Conservation (phyloP, 2,113 vertebrate genomes). For the Psophia crepitans region DNA sequence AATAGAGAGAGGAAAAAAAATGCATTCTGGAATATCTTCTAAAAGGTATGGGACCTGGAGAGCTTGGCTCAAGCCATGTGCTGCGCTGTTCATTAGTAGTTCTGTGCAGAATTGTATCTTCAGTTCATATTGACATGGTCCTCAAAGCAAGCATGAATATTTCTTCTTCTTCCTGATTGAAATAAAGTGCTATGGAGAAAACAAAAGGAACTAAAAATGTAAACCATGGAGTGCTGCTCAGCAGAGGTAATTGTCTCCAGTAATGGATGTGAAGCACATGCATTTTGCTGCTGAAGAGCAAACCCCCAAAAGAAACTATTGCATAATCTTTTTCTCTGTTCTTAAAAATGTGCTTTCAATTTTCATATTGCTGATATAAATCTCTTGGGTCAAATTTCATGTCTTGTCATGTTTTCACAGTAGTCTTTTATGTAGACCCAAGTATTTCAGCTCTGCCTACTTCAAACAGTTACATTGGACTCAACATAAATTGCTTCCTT, state of each 20-base stretch:
- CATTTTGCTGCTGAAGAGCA: conserved; percentile 19
- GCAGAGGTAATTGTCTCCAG: conserved; percentile 37
- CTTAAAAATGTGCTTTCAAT: conserved; percentile 37
- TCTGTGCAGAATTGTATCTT: not conserved
- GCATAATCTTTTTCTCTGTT: not conserved
- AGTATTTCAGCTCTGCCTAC: not conserved
- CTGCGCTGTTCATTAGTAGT: not conserved
- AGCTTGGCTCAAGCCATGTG: not conserved
- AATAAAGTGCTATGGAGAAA: conserved; percentile 24
- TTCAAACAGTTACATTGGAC: not conserved
- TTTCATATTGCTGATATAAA: conserved; percentile 26
- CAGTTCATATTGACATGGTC: not conserved
- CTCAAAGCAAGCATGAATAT: not conserved
- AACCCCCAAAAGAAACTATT: not conserved
- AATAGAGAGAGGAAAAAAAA: not conserved
- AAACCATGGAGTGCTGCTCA: not conserved
- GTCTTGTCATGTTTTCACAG: conserved; percentile 29
- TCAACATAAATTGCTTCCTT: not conserved
- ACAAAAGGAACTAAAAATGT: conserved; percentile 10
- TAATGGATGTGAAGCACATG: conserved; percentile 19
- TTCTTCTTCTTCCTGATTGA: not conserved
- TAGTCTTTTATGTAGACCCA: conserved; percentile 34
- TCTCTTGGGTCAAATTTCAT: not conserved
- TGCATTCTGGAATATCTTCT: not conserved
- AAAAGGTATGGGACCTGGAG: not conserved